Evolutionary conservation across 23 tunicate genomes (phyloP), one percentile per base, ranked within the genome.

Genomic region (Phallusia fumigata): DNA sequence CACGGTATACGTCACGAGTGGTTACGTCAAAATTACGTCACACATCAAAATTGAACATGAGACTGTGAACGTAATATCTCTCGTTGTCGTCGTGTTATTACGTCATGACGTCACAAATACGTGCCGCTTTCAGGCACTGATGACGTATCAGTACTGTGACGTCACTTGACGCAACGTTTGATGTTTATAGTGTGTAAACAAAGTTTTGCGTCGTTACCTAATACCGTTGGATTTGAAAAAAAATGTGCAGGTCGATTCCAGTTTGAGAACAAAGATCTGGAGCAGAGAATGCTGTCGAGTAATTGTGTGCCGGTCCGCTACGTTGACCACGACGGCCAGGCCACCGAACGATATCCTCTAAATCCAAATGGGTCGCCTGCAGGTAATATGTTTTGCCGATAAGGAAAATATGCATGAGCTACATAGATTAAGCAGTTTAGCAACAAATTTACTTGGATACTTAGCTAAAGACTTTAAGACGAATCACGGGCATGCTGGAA

Each of bases 351-450:
- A 35, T 93, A 93, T 45, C 97, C 97, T 5, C 82, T 84, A 30
- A 93, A 93, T 65, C 97, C 97, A 24, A 93, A 93, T 65, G 97
- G 97, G 28, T 93, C 97, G 0, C 82, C 86, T 0, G 19, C 19
- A 44, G 87, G 93, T 79, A 26, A 79, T 18, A 13, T 24, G 16
- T 16, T 58, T 58, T 1, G 16, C 1, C 5, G 26, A 5, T 21
- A 13, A 21, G 3, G 69, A 21, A 58, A 24, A 58, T 1, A 58
- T 16, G 13, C 69, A 58, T 16, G 13, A 58, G 16, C 28, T 58
- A 1, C 13, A 58, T 22, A 3, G 47, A 3, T 40, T 3, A 24
- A 24, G 16, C 69, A 58, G 13, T 58, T 51, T 51, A 51, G 58
- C 58, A 51, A 13, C 58, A 15, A 51, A 58, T 13, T 58, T 58